Base-by-base conservation (phyloP, 1,140 invertebrate genomes). In the Oppia nitens region DNA sequence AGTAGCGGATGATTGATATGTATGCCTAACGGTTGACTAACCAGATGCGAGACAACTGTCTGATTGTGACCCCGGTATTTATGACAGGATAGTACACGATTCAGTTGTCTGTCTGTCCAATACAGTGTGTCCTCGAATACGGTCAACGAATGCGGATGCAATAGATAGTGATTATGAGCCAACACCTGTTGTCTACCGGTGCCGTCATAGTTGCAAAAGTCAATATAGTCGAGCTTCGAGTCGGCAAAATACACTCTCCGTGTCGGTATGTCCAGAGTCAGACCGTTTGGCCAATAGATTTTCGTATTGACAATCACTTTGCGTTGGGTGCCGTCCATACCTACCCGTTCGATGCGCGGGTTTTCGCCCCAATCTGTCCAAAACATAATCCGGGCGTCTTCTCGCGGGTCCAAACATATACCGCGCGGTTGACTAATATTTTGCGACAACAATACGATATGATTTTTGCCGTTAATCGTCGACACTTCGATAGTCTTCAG, bases 361-460 rank as follows among this genome's bases (percentile, higher is more conserved):
- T 95, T 90, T 68, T 95, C 91, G 49, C 93, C 93, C 93, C 94
- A 97, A 69, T 98, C 94, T 0, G 90, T 94, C 93, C 93, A 96
- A 74, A 96, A 96, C 17, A 96, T 73, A 79, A 85, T 89, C 3
- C 83, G 73, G 0, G 86, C 81, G 28, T 80, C 82, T 20, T 85
- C 83, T 66, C 83, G 83, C 0, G 93, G 91, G 75, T 98, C 92
- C 21, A 98, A 68, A 66, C 87, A 87, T 78, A 97, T 88, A 47
- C 89, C 92, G 66, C 92, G 73, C 0, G 93, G 92, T 68, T 95
- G 89, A 0, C 88, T 92, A 24, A 96, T 91, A 70, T 95, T 95
- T 65, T 89, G 85, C 63, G 86, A 85, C 0, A 96, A 78, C 1
- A 97, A 71, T 1, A 94, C 82, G 64, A 92, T 83, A 49, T 91